Percentiles rank a stretch among this genome's conserved stretches.
phyloP scores from a whole-genome alignment of 1,140 invertebrate species.

The Trachymyrmex septentrionalis region DNA sequence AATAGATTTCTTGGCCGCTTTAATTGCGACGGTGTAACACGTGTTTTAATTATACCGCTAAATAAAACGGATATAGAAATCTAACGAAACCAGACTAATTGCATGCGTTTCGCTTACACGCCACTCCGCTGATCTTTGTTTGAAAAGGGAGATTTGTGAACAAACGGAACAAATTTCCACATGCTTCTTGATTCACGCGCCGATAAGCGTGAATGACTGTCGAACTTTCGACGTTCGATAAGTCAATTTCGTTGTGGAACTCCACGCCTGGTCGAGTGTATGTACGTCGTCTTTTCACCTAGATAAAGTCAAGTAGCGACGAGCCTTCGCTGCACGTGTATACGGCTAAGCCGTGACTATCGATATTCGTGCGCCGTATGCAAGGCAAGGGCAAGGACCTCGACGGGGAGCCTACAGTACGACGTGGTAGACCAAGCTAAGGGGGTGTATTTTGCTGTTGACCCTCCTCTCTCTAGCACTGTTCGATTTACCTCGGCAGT shows the following conservation, averaged over 20 bases:
- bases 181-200: not conserved
- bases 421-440: constrained; percentile 67
- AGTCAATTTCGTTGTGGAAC: constrained; percentile 51
- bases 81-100: constrained; percentile 17
- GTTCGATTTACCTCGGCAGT: constrained; percentile 42
- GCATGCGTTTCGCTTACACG: not conserved
- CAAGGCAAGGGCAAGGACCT: constrained; percentile 85
- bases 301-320: constrained; percentile 20
- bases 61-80: not conserved
- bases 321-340: constrained; percentile 26
- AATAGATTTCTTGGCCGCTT: not conserved
- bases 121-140: not conserved
- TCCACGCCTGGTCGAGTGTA: not conserved
- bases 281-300: constrained; percentile 41
- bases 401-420: constrained; percentile 73
- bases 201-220: constrained; percentile 33
- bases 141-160: not conserved
- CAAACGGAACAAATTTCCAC: not conserved
- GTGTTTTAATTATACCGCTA: not conserved
- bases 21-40: not conserved
- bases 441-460: constrained; percentile 16
- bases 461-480: constrained; percentile 35
- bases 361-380: constrained; percentile 82
- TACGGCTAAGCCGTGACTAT: constrained; percentile 75
- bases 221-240: constrained; percentile 38